phyloP scores from a whole-genome alignment of 1,140 invertebrate species.

The Luehdorfia chinensis region DNA sequence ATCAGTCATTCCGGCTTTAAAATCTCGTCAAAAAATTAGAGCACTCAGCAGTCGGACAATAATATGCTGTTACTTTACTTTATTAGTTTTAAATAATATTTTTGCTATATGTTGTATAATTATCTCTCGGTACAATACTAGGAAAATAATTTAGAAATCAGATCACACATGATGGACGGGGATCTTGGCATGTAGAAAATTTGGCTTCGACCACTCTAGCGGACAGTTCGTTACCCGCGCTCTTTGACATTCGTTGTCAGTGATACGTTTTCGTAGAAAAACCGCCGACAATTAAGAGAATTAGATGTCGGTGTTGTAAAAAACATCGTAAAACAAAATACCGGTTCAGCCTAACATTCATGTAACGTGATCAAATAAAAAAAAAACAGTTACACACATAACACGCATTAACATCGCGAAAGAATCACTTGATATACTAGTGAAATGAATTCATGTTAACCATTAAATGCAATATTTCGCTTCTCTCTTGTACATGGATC shows the following conservation, averaged over 20 bases:
- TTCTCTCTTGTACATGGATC: too few species aligned
- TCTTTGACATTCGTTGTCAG: not conserved
- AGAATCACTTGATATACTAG: too few species aligned
- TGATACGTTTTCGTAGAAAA: slow-evolving; percentile 6
- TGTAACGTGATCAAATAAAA: not conserved
- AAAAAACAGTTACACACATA: not conserved
- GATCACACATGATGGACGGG: not conserved
- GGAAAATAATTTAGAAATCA: not conserved
- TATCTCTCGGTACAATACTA: too few species aligned
- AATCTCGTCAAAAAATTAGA: too few species aligned
- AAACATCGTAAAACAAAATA: slow-evolving; percentile 5
- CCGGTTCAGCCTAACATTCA: not conserved
- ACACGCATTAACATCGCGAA: too few species aligned
- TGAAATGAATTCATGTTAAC: too few species aligned
- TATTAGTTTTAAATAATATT: too few species aligned
- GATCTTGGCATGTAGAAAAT: not conserved
- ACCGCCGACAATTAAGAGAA: not conserved
- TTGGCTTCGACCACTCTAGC: not conserved
- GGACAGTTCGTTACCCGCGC: not conserved
- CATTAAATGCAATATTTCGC: too few species aligned
- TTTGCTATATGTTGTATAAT: too few species aligned
- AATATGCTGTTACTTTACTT: too few species aligned
- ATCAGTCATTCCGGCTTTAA: too few species aligned
- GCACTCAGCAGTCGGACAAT: too few species aligned
- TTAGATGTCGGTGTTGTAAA: not conserved